Percentiles rank a stretch among this genome's conserved stretches.
Conservation (phyloP, 2,113 vertebrate species). For the Anolis carolinensis region DNA sequence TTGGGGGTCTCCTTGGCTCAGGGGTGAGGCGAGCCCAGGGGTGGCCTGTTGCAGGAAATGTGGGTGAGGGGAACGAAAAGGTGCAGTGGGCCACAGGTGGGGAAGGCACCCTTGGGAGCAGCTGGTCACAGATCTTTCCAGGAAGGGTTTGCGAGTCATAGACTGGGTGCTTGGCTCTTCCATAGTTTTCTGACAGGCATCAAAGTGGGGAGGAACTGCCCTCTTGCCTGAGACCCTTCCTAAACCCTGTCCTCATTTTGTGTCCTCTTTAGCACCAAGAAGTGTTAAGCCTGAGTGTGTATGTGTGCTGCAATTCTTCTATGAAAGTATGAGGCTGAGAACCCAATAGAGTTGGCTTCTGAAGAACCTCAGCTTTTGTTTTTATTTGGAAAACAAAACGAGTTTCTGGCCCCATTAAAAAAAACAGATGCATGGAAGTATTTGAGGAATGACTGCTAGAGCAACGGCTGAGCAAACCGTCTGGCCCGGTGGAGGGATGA, state of each 20-base stretch:
- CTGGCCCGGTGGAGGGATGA: neutral
- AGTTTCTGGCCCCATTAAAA: neutral
- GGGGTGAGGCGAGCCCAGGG: conserved; percentile 29
- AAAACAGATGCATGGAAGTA: neutral
- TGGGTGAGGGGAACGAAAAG: conserved; percentile 5
- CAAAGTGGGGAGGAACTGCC: too few species aligned
- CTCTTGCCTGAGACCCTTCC: neutral
- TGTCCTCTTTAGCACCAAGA: neutral
- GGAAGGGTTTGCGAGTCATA: neutral
- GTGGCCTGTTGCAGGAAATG: neutral
- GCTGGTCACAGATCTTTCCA: neutral
- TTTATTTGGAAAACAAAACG: neutral
- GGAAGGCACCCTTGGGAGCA: neutral
- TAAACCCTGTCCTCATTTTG: neutral
- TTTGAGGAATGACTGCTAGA: neutral
- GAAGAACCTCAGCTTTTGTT: neutral
- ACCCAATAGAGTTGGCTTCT: too few species aligned
- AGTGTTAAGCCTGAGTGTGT: neutral
- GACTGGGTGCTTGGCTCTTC: neutral
- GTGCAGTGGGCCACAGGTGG: neutral
- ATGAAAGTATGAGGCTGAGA: neutral
- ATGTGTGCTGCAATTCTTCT: neutral
- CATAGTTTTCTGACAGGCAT: too few species aligned
- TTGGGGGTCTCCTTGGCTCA: conserved; percentile 9
- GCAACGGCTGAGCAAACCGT: neutral